These are phyloP conservation scores for Mionectes olivaceus DNA, from an alignment of 2,797 vertebrate genomes.

Conservation along the genomic window DNA sequence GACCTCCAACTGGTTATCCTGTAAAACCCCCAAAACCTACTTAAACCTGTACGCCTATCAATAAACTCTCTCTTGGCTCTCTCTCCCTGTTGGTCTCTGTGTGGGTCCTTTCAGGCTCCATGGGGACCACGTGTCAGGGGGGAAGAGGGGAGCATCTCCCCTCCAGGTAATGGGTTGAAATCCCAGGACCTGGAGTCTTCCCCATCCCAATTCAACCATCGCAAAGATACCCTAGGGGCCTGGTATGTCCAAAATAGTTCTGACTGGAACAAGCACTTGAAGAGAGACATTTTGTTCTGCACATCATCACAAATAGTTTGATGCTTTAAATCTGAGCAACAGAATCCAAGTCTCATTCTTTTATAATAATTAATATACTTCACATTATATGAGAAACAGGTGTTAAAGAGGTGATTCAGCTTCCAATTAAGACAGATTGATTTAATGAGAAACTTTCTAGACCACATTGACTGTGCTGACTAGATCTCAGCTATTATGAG, in stretches of 20 bases:
- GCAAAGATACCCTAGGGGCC: background rate
- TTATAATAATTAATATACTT: background rate
- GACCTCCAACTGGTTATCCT: too few relatives aligned
- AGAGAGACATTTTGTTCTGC: background rate
- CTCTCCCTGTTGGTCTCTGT: too few relatives aligned
- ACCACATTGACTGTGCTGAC: background rate
- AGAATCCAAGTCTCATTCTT: background rate
- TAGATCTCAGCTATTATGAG: background rate
- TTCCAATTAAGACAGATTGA: background rate
- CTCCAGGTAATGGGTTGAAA: too few relatives aligned
- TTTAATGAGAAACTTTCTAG: background rate
- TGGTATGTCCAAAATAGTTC: background rate
- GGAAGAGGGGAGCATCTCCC: too few relatives aligned
- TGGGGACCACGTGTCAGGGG: too few relatives aligned
- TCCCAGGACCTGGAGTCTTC: too few relatives aligned
- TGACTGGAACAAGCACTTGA: background rate
- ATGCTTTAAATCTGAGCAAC: background rate
- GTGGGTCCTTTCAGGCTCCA: too few relatives aligned
- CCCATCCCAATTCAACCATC: too few relatives aligned
- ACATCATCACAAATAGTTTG: background rate
- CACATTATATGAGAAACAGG: background rate
- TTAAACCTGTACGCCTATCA: too few relatives aligned
- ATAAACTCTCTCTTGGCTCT: too few relatives aligned
- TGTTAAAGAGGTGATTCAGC: background rate
- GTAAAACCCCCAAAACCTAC: too few relatives aligned